Evolutionary conservation across 2,888 invertebrate genomes (phyloP), one percentile per base, ranked within the genome.

Genomic region (Pocota personata): DNA sequence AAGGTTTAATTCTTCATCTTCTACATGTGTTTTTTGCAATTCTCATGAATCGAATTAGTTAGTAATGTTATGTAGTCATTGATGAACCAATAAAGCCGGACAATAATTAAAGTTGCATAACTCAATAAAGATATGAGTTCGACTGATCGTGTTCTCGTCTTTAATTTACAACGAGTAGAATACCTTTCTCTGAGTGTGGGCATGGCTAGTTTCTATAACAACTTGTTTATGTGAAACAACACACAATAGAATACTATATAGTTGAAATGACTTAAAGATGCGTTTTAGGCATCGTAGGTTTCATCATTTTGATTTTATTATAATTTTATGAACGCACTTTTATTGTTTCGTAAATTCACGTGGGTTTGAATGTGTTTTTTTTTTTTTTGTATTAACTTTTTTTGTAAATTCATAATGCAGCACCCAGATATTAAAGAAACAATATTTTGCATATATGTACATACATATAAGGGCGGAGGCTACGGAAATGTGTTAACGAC

Each of bases 71-170:
- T 32, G 43, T 14, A 55, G 24, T 48, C 46, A 35, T 37, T 73
- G 58, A 71, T 71, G 62, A 52, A 62, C 50, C 60, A 52, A 77
- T 69, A 30, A 69, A 60, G 40, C 55, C 77, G 32, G 76, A 50
- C 48, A 76, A 58, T 52, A 67, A 69, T 77, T 77, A 69, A 77
- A 60, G 57, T 77, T 60, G 16, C 55, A 57, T 75, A 75, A 57
- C 75, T 55, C 43, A 43, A 32, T 5, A 3, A 30, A 16, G n/a
- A 64, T 32, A 57, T 60, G 32, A 72, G 58, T 60, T 60, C 14
- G 50, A 35, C 12, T 35, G 37, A 72, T 60, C 37, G 16, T 58
- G 37, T 73, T n/a, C 40, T 52, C 52, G n/a, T 40, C 8, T 32
- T 40, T 62, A 62, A 40, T 40, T 62, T 62, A 12, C 14, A 24